phyloP scores from a whole-genome alignment of 2,797 vertebrate species.

The Cyprinodon diabolis region DNA sequence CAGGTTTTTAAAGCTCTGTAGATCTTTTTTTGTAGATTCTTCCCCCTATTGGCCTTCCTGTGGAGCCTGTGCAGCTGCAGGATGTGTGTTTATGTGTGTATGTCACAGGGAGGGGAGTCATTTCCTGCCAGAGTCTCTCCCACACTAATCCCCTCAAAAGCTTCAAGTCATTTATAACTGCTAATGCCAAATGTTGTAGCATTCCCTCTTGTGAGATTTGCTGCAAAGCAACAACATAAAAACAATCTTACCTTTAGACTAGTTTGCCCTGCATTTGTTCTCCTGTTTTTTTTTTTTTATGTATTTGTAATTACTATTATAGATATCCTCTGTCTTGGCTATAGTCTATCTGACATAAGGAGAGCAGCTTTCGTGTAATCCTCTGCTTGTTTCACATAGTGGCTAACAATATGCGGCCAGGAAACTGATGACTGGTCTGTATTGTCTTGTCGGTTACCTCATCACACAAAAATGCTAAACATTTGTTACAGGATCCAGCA shows the following conservation, averaged over 20 bases:
- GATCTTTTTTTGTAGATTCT: not conserved
- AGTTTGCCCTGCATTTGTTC: not conserved
- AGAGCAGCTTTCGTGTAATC: constrained; percentile 9
- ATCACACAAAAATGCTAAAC: constrained; percentile 63
- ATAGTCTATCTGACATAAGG: not conserved
- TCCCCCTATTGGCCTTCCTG: constrained; percentile 21
- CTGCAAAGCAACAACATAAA: not conserved
- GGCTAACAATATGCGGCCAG: constrained; percentile 28
- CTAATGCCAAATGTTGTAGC: constrained; percentile 7
- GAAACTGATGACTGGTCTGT: constrained; percentile 29
- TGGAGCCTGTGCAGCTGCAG: constrained; percentile 54
- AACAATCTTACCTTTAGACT: not conserved
- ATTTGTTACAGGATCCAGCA: constrained; percentile 43
- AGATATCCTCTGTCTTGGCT: not conserved
- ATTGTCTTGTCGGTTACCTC: constrained; percentile 38
- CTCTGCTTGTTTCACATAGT: constrained; percentile 25
- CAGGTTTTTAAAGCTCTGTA: constrained; percentile 2
- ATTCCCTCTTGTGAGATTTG: constrained; percentile 4
- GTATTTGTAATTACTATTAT: not conserved
- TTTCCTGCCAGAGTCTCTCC: constrained; percentile 58
- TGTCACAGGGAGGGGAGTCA: constrained; percentile 45
- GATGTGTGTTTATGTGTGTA: constrained; percentile 36
- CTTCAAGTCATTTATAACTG: constrained; percentile 1
- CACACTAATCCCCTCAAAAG: constrained; percentile 23
- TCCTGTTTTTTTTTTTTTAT: not conserved